Percentiles rank a stretch among this genome's conserved stretches.
Evolutionary conservation across 1,140 invertebrate species (phyloP).

Genomic region (Cherax destructor): DNA sequence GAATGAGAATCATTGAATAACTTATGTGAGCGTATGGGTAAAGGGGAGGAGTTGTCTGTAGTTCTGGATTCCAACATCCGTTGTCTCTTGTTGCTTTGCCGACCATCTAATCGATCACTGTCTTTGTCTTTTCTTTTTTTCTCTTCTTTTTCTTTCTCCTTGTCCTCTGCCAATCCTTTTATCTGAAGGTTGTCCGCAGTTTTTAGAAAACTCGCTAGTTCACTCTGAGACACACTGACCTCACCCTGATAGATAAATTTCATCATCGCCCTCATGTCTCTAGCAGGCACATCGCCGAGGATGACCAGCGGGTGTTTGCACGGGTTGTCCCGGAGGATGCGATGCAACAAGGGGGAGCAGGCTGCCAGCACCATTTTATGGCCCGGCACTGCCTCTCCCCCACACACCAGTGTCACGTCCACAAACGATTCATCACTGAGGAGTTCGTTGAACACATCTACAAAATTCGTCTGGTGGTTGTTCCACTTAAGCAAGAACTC

Average conservation of each 20-base stretch:
- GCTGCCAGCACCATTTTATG: conserved; percentile 83
- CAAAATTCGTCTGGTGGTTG: conserved; percentile 73
- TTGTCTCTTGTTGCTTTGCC: conserved; percentile 50
- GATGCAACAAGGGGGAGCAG: conserved; percentile 84
- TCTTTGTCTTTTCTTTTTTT: conserved; percentile 68
- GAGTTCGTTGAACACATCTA: conserved; percentile 72
- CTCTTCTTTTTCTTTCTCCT: conserved; percentile 56
- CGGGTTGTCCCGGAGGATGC: conserved; percentile 75
- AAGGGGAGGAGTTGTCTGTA: conserved; percentile 15
- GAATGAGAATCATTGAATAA: conserved; percentile 63
- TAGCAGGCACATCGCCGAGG: conserved; percentile 88
- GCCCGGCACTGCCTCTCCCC: conserved; percentile 78
- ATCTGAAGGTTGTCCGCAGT: conserved; percentile 94
- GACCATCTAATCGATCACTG: conserved; percentile 34
- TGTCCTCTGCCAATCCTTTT: conserved; percentile 90
- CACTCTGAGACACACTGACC: conserved; percentile 94
- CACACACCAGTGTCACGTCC: conserved; percentile 72
- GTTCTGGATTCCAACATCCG: conserved; percentile 32
- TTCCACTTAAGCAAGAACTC: conserved; percentile 73
- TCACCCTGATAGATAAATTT: conserved; percentile 83
- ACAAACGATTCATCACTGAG: conserved; percentile 71
- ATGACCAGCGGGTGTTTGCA: conserved; percentile 90
- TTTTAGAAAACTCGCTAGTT: conserved; percentile 91
- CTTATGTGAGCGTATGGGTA: conserved; percentile 49
- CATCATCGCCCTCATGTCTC: conserved; percentile 83